Percentiles rank a stretch among this genome's conserved stretches.
Conservation (phyloP, 2,797 vertebrate species). For the Tangara arthus region DNA sequence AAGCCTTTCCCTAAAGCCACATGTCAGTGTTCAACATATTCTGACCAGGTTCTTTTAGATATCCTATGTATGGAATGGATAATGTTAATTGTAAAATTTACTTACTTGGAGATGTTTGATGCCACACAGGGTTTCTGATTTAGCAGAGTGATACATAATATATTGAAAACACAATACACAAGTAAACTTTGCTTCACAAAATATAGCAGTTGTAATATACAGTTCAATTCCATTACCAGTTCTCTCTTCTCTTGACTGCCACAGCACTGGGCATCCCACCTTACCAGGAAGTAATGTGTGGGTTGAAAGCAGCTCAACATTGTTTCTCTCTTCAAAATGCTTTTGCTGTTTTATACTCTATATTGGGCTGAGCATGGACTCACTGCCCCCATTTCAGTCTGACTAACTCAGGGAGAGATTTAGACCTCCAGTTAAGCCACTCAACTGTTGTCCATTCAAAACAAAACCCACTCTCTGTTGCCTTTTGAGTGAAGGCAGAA, state of each 20-base stretch:
- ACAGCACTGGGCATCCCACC: rapidly evolving
- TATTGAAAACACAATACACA: background rate
- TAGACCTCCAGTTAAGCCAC: background rate
- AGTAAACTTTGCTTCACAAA: background rate
- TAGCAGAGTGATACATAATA: background rate
- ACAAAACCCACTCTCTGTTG: background rate
- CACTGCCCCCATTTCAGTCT: rapidly evolving
- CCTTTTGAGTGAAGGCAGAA: background rate
- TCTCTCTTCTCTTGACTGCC: background rate
- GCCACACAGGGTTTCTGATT: background rate
- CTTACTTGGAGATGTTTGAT: background rate
- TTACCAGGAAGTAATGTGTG: rapidly evolving
- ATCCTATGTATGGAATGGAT: background rate
- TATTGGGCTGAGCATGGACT: background rate
- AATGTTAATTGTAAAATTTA: background rate
- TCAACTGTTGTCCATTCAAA: background rate
- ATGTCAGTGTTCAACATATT: background rate
- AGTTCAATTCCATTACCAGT: background rate
- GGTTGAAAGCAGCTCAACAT: background rate
- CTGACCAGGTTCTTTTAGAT: background rate
- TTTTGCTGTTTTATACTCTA: background rate
- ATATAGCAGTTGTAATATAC: background rate
- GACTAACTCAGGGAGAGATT: background rate
- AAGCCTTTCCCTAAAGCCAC: background rate
- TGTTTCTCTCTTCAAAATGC: background rate